A percentile compares a stretch with the other conserved stretches of the same genome.
phyloP scores from a whole-genome alignment of 2,113 vertebrate genomes.

The Tyto alba region DNA sequence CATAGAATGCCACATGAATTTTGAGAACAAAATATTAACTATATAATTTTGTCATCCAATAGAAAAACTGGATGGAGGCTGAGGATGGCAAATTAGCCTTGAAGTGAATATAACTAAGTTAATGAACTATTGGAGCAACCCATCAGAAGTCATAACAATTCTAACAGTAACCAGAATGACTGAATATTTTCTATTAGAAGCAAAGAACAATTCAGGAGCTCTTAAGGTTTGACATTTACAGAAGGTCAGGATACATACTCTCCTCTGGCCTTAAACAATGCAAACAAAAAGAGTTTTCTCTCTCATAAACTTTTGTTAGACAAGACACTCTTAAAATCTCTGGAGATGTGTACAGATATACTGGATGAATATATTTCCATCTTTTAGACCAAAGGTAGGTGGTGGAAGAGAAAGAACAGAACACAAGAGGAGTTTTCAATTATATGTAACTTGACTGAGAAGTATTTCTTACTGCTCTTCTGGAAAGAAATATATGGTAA shows the following conservation, averaged over 20 bases:
- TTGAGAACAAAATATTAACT: background rate
- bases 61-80: background rate
- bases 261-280: slow-evolving; percentile 3
- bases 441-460: background rate
- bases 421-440: background rate
- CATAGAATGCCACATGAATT: accelerated
- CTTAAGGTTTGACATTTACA: slow-evolving; percentile 28
- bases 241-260: slow-evolving; percentile 1
- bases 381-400: background rate
- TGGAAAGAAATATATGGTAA: background rate
- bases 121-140: background rate
- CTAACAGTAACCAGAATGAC: background rate
- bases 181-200: background rate
- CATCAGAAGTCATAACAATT: background rate
- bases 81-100: background rate
- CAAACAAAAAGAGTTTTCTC: slow-evolving; percentile 5
- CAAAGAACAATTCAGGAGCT: background rate
- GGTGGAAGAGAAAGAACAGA: background rate
- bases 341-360: background rate
- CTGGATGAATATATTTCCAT: slow-evolving; percentile 5
- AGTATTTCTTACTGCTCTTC: background rate
- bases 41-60: background rate
- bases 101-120: background rate
- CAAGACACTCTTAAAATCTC: background rate
- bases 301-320: slow-evolving; percentile 5